Evolutionary conservation across 2,113 vertebrate species (phyloP), one percentile per base, ranked within the genome.

Genomic region (Nettapus auritus): DNA sequence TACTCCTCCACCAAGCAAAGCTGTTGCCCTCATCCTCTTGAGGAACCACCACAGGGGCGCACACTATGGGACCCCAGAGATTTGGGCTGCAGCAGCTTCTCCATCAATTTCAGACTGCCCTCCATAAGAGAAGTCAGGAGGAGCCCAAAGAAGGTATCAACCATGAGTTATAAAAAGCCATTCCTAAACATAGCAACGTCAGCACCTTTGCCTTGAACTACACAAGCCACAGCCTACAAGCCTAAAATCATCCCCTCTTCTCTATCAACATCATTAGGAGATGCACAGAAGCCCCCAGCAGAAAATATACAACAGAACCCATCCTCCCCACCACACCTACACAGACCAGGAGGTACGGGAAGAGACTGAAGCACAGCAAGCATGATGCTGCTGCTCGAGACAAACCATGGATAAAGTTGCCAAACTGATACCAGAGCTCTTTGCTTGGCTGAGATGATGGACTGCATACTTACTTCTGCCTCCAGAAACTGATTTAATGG

Each of bases 211-310:
- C 34, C 25, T 2, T 44, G 18, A 62, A 44, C 8, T 52, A 11
- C 73, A 79, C 0, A 3, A 90, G 52, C 20, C 53, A 38, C 87
- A 74, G 17, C n/a, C 71, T 55, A 6, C 21, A 23, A 50, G 26
- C 26, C 46, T 6, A 17, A 91, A 83, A 23, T 21, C 20, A 17
- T 28, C 36, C 76, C 42, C 25, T 86, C 64, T 40, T 63, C 64
- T 74, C 42, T 38, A 11, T 0, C 4, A 70, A 5, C 0, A 1
- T 26, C 82, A 19, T 0, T 4, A 62, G 64, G 25, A 55, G 50
- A n/a, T 6, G 9, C 63, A 20, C 1, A 52, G 23, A 80, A 66
- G 10, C 17, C 66, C 23, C 0, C 9, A 29, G 8, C 0, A 17
- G 50, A 25, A 42, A 46, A 21, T 38, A 29, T 13, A 68, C 15